These are phyloP conservation scores for Adrianichthys oophorus DNA, from an alignment of 2,797 vertebrate species.

Conservation along the genomic window DNA sequence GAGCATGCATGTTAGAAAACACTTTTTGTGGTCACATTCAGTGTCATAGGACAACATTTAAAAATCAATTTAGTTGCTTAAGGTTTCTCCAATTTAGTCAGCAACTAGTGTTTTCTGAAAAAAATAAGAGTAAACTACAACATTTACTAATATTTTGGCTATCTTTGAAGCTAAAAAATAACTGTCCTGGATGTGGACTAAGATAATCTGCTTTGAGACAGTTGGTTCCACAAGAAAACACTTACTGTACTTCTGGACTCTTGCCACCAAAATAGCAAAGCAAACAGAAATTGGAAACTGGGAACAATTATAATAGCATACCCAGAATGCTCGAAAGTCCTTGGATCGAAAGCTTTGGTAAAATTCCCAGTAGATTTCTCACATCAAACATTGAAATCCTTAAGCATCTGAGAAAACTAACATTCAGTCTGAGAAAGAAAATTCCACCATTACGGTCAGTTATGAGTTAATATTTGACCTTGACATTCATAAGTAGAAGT, in stretches of 20 bases:
- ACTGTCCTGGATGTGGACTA: conserved; percentile 18
- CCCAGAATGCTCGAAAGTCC: conserved; percentile 48
- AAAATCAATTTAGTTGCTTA: conserved; percentile 4
- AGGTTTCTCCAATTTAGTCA: background rate
- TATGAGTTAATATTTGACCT: too few relatives aligned
- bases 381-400: conserved; percentile 48
- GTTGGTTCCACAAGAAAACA: conserved; percentile 37
- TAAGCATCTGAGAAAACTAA: conserved; percentile 51
- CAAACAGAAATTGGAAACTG: conserved; percentile 62
- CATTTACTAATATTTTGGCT: too few relatives aligned
- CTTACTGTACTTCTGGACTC: conserved; percentile 31
- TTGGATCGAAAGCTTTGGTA: conserved; percentile 56
- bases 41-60: conserved; percentile 4
- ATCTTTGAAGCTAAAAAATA: conserved; percentile 20
- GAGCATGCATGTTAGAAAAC: conserved; percentile 35
- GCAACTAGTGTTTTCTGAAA: conserved; percentile 5
- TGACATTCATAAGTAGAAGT: too few relatives aligned
- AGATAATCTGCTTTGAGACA: conserved; percentile 28
- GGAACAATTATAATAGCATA: conserved; percentile 59
- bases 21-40: conserved; percentile 30
- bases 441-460: conserved; percentile 12
- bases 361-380: conserved; percentile 43
- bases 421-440: conserved; percentile 26
- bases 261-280: conserved; percentile 56
- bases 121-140: conserved; percentile 2